A percentile compares a stretch with the other conserved stretches of the same genome.
Conservation (phyloP, 2,113 vertebrate species). For the Macroglossus sobrinus region DNA sequence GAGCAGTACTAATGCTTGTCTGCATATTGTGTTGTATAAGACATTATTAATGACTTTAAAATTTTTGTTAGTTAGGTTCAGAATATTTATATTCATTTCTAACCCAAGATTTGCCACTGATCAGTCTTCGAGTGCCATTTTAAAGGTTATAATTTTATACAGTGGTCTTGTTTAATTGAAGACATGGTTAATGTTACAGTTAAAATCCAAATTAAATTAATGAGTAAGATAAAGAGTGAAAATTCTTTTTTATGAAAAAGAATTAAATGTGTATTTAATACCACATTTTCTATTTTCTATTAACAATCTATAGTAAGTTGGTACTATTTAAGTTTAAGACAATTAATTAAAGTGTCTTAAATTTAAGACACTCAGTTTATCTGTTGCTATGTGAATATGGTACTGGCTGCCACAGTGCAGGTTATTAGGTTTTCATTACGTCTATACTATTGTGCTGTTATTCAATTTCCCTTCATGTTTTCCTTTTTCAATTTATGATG, state of each 20-base stretch:
- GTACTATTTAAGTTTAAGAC: too few species aligned
- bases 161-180: background rate
- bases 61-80: background rate
- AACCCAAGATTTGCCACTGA: background rate
- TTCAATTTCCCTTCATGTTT: background rate
- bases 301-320: background rate
- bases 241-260: background rate
- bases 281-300: background rate
- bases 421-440: background rate
- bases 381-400: background rate
- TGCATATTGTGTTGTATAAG: background rate
- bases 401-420: fast-evolving
- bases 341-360: too few species aligned
- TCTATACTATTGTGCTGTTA: background rate
- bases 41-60: background rate
- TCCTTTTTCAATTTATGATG: background rate
- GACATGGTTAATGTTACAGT: background rate
- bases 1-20: background rate
- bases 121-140: background rate
- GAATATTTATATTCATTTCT: background rate
- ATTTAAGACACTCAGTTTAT: background rate
- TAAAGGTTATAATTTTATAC: background rate
- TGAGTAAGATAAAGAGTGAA: background rate
- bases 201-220: background rate
- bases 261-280: background rate